Percentiles rank a stretch among this genome's conserved stretches.
Conservation (phyloP, 2,888 invertebrate species). For the Trichacis sp. region DNA sequence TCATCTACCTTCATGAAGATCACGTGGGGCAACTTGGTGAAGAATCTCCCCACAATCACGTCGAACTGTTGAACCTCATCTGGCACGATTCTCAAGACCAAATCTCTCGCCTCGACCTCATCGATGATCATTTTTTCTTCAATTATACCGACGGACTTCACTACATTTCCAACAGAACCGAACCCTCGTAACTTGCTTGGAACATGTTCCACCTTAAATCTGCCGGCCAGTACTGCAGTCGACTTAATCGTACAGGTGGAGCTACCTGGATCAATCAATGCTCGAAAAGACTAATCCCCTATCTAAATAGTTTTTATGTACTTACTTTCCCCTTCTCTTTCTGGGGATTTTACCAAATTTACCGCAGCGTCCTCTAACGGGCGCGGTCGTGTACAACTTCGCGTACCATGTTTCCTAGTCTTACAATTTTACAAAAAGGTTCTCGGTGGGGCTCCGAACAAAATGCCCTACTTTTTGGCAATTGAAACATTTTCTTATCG, state of each 20-base stretch:
- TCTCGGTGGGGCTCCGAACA: too few species aligned
- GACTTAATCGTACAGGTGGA: slow-evolving; percentile 41
- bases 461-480: too few species aligned
- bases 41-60: slow-evolving; percentile 11
- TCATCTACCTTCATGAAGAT: slow-evolving; percentile 15
- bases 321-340: too few species aligned
- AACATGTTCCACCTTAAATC: slow-evolving; percentile 4
- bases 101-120: slow-evolving; percentile 18
- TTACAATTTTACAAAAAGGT: too few species aligned
- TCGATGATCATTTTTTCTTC: slow-evolving; percentile 28
- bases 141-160: slow-evolving; percentile 28
- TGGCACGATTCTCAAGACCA: slow-evolving; percentile 21
- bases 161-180: slow-evolving; percentile 14
- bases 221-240: slow-evolving; percentile 20
- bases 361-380: background rate
- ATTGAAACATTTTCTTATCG: too few species aligned
- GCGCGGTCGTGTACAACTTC: background rate
- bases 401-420: background rate
- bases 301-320: too few species aligned
- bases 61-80: slow-evolving; percentile 10
- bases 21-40: slow-evolving; percentile 18
- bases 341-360: background rate
- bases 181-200: slow-evolving; percentile 27
- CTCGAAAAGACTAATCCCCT: too few species aligned
- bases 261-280: slow-evolving; percentile 40